Conservation (phyloP, 2,113 vertebrate genomes). For the Probosciger aterrimus region DNA sequence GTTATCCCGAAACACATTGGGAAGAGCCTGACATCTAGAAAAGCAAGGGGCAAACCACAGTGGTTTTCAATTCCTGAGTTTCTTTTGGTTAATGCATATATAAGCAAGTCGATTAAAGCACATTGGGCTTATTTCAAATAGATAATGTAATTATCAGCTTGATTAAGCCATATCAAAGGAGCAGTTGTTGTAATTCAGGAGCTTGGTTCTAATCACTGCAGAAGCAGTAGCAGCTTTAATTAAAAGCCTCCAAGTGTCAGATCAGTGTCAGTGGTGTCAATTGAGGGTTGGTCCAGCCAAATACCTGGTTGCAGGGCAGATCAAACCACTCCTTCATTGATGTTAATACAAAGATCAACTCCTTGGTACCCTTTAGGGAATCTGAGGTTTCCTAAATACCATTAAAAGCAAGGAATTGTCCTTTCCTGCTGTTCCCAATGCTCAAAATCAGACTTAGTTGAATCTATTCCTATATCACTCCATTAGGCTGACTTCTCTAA, state of each 20-base stretch:
- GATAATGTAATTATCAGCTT: conserved; percentile 68
- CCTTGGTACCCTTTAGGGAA: neutral
- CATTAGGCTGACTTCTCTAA: neutral
- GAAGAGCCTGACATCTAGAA: neutral
- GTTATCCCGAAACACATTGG: neutral
- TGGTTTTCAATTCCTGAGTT: neutral
- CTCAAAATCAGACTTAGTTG: neutral
- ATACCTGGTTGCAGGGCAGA: neutral
- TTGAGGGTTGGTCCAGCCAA: neutral
- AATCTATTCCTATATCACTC: neutral
- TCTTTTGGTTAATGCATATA: conserved; percentile 19
- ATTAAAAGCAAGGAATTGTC: neutral
- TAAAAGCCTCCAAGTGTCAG: conserved; percentile 23
- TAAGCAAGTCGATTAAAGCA: conserved; percentile 46
- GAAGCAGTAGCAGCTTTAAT: conserved; percentile 40
- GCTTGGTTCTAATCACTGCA: conserved; percentile 39
- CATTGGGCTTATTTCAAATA: conserved; percentile 48
- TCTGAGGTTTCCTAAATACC: neutral
- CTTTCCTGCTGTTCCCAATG: neutral
- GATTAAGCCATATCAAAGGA: conserved; percentile 61
- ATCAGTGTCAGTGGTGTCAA: neutral
- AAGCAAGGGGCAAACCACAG: neutral
- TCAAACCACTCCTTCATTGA: neutral
- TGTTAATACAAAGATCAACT: neutral
- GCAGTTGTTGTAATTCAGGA: neutral